Base-by-base conservation (phyloP, 2,113 vertebrate species). In the Furnarius figulus region DNA sequence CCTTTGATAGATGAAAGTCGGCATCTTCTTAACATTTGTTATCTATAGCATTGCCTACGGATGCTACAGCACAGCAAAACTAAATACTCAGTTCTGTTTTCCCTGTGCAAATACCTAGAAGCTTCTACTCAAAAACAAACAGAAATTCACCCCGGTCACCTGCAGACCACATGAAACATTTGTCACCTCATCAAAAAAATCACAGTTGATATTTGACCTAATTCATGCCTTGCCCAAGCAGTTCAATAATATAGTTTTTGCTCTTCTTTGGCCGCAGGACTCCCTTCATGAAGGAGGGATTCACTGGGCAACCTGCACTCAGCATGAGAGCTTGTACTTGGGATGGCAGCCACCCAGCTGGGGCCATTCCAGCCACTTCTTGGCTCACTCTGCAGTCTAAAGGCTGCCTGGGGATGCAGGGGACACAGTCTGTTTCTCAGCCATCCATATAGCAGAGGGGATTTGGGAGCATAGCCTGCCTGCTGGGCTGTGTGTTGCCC, bases 311-410 rank as follows among this genome's bases (percentile, higher is more conserved):
- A 1, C 30, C 47, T 4, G 5, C 1, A 2, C 37, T 44, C 2
- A 0, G 10, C 1, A 0, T 4, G 40, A 18, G 40, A 37, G 17
- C 44, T 81, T 3, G 3, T 2, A 16, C 35, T 7, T 3, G 5
- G 22, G 42, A 47, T 70, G 53, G 63, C 5, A 20, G 17, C 42
- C 4, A 5, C 25, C 23, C 22, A 4, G 7, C 27, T 2, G 14
- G 27, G 31, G 22, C 42, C 12, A 2, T 46, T 75, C 35, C 35
- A 8, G 35, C 11, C 2, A 4, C 7, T 39, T 24, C 49, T 37
- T 52, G 52, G 37, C 46, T 74, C 22, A 0, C 15, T 5, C 1
- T 4, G 25, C 3, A 6, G 35, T 37, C 7, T 11, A 27, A 72
- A 33, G 18, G 24, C 65, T 84, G 24, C 33, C 70, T 65, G 46